These are phyloP conservation scores for Trematomus loennbergii DNA, from an alignment of 2,113 vertebrate genomes.

Conservation along the genomic window DNA sequence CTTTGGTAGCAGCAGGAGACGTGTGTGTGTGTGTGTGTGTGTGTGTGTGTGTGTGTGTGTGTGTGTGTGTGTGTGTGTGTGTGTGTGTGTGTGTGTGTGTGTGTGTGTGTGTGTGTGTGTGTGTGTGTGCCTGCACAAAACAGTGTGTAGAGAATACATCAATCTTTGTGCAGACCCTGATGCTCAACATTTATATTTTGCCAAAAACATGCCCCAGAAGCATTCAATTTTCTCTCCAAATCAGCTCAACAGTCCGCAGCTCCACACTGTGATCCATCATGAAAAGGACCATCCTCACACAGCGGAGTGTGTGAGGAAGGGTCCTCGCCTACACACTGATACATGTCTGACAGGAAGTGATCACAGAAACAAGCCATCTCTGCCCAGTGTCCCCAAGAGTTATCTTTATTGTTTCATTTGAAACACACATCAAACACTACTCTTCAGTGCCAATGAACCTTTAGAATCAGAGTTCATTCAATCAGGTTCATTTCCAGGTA, in stretches of 20 bases:
- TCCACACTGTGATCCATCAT: conserved; percentile 15
- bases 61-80: conserved; percentile 39
- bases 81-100: not conserved
- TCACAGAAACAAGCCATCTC: not conserved
- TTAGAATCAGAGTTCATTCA: too few relatives aligned
- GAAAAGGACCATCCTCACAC: conserved; percentile 34
- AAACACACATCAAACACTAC: not conserved
- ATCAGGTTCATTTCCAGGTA: too few relatives aligned
- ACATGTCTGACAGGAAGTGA: not conserved
- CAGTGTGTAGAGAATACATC: conserved; percentile 16
- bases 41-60: too few relatives aligned
- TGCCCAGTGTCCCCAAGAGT: not conserved
- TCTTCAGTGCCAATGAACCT: not conserved
- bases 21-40: too few relatives aligned
- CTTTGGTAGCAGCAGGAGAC: conserved; percentile 55
- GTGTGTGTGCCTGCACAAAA: not conserved
- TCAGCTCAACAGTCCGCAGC: conserved; percentile 20
- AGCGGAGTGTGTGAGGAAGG: not conserved
- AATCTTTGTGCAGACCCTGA: conserved; percentile 25
- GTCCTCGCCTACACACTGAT: not conserved
- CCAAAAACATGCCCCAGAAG: conserved; percentile 49
- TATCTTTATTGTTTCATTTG: not conserved
- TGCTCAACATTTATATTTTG: conserved; percentile 53
- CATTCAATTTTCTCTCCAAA: conserved; percentile 33
- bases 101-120: conserved; percentile 28